These are phyloP conservation scores for Caenorhabditis wallacei DNA, from an alignment of 2,888 invertebrate species.

Conservation along the genomic window DNA sequence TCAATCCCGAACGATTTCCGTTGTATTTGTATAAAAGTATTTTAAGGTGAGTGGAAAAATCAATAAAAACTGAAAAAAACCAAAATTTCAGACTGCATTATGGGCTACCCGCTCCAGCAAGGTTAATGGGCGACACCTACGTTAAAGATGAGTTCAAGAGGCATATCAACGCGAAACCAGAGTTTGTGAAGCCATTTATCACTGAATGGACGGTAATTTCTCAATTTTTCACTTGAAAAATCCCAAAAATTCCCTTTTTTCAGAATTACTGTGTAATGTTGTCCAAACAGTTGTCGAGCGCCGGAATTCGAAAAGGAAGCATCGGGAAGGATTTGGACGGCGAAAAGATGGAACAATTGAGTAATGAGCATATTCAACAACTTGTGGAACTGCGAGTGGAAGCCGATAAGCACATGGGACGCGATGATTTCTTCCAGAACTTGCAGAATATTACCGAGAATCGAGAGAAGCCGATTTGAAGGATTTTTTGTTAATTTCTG, in stretches of 20 bases:
- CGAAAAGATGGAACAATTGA: conserved; percentile 70
- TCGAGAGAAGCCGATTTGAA: conserved; percentile 19
- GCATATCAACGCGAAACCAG: conserved; percentile 71
- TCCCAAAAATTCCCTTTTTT: conserved; percentile 7
- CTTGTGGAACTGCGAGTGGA: conserved; percentile 79
- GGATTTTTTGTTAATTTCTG: background rate
- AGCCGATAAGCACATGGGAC: conserved; percentile 69
- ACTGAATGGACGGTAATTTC: conserved; percentile 76
- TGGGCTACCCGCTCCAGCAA: conserved; percentile 76
- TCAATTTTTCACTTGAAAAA: background rate
- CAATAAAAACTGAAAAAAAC: background rate
- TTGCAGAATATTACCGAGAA: conserved; percentile 38
- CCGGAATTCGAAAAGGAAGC: conserved; percentile 72
- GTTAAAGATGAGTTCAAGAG: conserved; percentile 79
- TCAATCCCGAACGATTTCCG: conserved; percentile 59
- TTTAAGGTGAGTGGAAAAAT: conserved; percentile 40
- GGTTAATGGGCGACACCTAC: conserved; percentile 79
- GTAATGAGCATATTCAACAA: conserved; percentile 79
- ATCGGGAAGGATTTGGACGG: conserved; percentile 66
- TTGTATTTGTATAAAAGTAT: conserved; percentile 65
- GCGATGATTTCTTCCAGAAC: conserved; percentile 59
- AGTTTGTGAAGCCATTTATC: conserved; percentile 76
- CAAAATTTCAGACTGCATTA: conserved; percentile 74
- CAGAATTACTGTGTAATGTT: conserved; percentile 77
- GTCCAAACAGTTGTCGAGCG: conserved; percentile 76